phyloP scores from a whole-genome alignment of 2,888 invertebrate species.

The Tridacna crocea region DNA sequence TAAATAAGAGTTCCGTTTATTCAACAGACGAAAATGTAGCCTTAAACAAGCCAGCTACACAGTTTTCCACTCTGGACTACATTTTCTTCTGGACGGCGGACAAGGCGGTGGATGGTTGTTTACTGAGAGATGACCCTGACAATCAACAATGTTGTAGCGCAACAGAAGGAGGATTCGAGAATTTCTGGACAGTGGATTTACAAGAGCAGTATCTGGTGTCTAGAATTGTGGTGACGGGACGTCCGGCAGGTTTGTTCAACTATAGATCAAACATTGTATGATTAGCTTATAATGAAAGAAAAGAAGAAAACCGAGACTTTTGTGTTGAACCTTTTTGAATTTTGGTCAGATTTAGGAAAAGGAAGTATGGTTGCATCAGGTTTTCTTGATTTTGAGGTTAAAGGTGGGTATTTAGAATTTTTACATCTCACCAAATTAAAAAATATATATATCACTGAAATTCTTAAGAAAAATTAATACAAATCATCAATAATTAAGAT shows the following conservation, averaged over 20 bases:
- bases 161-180: conserved; percentile 11
- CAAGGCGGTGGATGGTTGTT: conserved; percentile 36
- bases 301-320: too few relatives aligned
- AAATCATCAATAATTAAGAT: too few relatives aligned
- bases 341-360: too few relatives aligned
- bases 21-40: neutral
- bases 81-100: conserved; percentile 36
- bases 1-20: neutral
- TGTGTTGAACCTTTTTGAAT: too few relatives aligned
- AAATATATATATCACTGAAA: too few relatives aligned
- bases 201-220: conserved; percentile 2
- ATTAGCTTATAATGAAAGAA: too few relatives aligned
- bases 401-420: too few relatives aligned
- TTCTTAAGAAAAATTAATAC: too few relatives aligned
- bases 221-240: conserved; percentile 1
- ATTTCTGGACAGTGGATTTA: conserved; percentile 20
- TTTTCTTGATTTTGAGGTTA: too few relatives aligned
- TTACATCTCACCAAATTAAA: too few relatives aligned
- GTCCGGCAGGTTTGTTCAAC: neutral
- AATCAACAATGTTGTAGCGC: conserved; percentile 32
- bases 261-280: too few relatives aligned
- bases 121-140: conserved; percentile 23
- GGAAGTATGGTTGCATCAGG: too few relatives aligned
- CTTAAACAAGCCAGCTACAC: conserved; percentile 14
- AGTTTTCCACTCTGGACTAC: conserved; percentile 12